phyloP scores from a whole-genome alignment of 1,140 invertebrate species.

The Phymorhynchus buccinoides region DNA sequence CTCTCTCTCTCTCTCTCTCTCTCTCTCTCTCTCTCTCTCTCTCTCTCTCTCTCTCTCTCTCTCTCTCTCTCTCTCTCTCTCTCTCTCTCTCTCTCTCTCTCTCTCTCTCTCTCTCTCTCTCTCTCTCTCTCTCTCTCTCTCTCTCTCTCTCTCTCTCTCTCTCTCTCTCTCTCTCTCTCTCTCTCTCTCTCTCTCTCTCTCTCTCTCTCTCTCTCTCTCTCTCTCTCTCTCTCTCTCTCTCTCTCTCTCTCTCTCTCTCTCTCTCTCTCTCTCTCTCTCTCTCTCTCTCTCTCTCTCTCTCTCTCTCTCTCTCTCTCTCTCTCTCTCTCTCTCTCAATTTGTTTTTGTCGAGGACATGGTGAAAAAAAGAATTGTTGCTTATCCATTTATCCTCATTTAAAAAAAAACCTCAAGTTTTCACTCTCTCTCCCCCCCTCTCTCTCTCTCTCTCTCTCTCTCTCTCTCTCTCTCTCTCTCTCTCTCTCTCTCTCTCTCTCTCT shows the following conservation, averaged over 20 bases:
- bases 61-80: background rate
- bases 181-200: constrained; percentile 17
- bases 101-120: background rate
- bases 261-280: background rate
- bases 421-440: background rate
- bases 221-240: background rate
- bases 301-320: background rate
- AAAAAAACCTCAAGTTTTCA: too few species aligned
- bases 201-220: background rate
- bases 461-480: background rate
- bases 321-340: background rate
- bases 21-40: background rate
- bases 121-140: background rate
- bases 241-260: background rate
- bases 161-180: background rate
- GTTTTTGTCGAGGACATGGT: too few species aligned
- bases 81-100: background rate
- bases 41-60: constrained; percentile 20
- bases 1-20: background rate
- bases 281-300: too few species aligned
- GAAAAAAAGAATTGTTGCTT: too few species aligned
- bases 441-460: constrained; percentile 4
- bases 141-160: background rate
- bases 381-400: too few species aligned
- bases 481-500: background rate